Percentiles rank a stretch among this genome's conserved stretches.
phyloP scores from a whole-genome alignment of 1,140 invertebrate genomes.

The Calephelis nemesis region DNA sequence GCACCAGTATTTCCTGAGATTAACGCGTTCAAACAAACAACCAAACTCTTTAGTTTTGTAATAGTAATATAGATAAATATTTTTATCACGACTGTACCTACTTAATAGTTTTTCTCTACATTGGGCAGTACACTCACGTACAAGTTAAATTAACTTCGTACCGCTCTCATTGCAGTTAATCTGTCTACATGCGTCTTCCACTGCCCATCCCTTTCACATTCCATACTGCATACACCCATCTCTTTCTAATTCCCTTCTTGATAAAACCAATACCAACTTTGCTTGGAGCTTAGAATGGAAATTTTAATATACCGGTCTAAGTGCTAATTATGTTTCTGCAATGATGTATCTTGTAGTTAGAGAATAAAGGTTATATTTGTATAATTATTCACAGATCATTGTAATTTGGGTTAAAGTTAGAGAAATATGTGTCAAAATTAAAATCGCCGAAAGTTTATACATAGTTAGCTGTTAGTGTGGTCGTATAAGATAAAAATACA shows the following conservation, averaged over 20 bases:
- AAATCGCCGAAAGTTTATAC: background rate
- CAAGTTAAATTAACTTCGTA: slow-evolving; percentile 26
- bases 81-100: background rate
- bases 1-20: no score
- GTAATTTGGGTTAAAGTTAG: slow-evolving; percentile 3
- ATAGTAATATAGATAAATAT: background rate
- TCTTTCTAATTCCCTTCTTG: slow-evolving; percentile 3
- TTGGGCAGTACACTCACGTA: slow-evolving; percentile 21
- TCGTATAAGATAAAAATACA: no score
- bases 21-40: no score
- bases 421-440: slow-evolving; percentile 1
- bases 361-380: background rate
- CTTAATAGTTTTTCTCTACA: slow-evolving; percentile 9
- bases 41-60: no score
- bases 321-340: slow-evolving; percentile 2
- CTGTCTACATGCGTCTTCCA: slow-evolving; percentile 21
- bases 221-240: background rate
- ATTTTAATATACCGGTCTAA: slow-evolving; percentile 12
- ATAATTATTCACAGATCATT: background rate
- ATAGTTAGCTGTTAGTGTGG: no score
- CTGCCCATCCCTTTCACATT: slow-evolving; percentile 19
- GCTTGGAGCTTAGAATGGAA: slow-evolving; percentile 9
- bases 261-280: slow-evolving; percentile 11
- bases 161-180: slow-evolving; percentile 25
- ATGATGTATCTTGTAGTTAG: background rate